A percentile compares a stretch with the other conserved stretches of the same genome.
phyloP scores from a whole-genome alignment of 1,140 invertebrate species.

The Cryptotermes secundus region DNA sequence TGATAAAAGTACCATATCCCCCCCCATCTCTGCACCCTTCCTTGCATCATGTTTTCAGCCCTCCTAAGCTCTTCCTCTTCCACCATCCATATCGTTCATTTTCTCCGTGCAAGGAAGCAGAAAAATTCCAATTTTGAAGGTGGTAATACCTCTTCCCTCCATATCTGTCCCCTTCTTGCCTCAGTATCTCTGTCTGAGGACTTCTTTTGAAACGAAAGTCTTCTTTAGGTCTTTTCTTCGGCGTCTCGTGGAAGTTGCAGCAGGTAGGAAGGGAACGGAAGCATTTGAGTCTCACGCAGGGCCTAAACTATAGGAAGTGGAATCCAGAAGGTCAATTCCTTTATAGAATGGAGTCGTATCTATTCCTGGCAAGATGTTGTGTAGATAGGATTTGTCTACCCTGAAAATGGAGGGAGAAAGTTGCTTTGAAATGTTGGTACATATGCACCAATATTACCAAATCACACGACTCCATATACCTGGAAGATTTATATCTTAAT shows the following conservation, averaged over 20 bases:
- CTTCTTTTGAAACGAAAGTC: conserved; percentile 16
- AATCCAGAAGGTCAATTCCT: too few species aligned
- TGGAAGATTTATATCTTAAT: too few species aligned
- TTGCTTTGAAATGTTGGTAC: too few species aligned
- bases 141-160: not conserved
- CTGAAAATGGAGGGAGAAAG: too few species aligned
- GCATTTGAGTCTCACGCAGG: not conserved
- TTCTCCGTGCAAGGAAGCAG: conserved; percentile 9
- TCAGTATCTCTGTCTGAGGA: not conserved
- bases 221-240: not conserved
- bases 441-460: too few species aligned
- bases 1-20: not conserved
- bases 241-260: not conserved
- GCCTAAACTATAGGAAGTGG: too few species aligned
- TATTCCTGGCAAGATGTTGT: too few species aligned
- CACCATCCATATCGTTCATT: not conserved
- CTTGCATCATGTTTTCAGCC: not conserved
- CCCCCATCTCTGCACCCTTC: not conserved
- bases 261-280: not conserved
- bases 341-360: too few species aligned
- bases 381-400: too few species aligned
- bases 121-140: conserved; percentile 20
- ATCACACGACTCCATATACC: too few species aligned
- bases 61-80: not conserved
- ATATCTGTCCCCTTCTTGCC: not conserved